phyloP scores from a whole-genome alignment of 2,797 vertebrate genomes.

The Premnoplex brunnescens region DNA sequence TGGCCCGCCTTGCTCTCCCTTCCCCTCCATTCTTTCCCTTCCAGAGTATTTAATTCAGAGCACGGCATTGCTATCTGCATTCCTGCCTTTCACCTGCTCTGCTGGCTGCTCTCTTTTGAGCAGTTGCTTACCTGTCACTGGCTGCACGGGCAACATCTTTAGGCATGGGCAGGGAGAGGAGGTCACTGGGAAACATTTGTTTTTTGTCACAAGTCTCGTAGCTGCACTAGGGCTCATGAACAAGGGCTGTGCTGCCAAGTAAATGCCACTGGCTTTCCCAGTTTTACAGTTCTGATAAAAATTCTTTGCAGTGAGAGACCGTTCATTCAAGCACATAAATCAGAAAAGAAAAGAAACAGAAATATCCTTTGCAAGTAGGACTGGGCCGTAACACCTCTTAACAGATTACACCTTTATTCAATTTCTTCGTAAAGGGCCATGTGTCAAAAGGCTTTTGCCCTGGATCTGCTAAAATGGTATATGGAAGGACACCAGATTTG shows the following conservation, averaged over 20 bases:
- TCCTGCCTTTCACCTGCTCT: not conserved
- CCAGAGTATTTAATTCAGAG: rapidly evolving
- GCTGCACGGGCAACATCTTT: not conserved
- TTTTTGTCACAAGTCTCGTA: not conserved
- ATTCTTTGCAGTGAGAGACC: not conserved
- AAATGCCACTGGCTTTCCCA: not conserved
- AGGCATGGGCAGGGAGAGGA: not conserved
- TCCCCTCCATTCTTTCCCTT: not conserved
- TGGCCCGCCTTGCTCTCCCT: not conserved
- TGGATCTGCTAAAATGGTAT: constrained; percentile 20
- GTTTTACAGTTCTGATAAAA: constrained; percentile 12
- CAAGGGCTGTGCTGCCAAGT: not conserved
- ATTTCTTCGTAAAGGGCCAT: not conserved
- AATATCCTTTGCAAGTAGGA: not conserved
- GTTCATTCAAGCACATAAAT: not conserved
- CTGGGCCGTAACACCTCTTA: not conserved
- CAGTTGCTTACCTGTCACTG: not conserved
- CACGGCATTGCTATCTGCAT: not conserved
- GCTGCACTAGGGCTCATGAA: not conserved
- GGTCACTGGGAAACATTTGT: not conserved
- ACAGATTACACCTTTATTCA: constrained; percentile 42
- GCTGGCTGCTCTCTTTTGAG: not conserved
- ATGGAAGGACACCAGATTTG: constrained; percentile 22
- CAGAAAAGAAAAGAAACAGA: constrained; percentile 22
- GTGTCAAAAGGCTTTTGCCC: constrained; percentile 44